Evolutionary conservation across 2,113 vertebrate genomes (phyloP), one percentile per base, ranked within the genome.

Genomic region (Perca schrenkii): DNA sequence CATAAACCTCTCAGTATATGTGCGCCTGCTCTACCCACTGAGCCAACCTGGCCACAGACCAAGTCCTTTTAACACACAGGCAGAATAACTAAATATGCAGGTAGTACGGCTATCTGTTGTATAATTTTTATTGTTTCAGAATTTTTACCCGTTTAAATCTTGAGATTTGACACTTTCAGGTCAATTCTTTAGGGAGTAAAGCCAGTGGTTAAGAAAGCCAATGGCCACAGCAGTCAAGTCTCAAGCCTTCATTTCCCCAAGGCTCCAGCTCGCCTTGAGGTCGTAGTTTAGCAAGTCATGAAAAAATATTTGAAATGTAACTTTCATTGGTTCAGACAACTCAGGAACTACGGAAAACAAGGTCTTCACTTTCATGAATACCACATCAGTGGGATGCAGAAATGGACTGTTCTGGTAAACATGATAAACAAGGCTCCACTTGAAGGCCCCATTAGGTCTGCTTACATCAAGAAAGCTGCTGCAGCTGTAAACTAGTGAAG

Each of bases 371-470:
- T 22, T 63, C 31, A 19, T 8, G 28, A 62, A 13, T 17, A 40
- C 60, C 8, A 57, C 34, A 0, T 49, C 17, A 14, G 25, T 6
- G 6, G 0, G n/a, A 57, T 10, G 46, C 62, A 69, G 22, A 68
- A 79, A 76, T 56, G 31, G 78, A 83, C 53, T 82, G 58, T 46
- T 58, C 5, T 19, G 2, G 52, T 66, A 57, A 77, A 86, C 22
- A 63, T 16, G 50, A 58, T n/a, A 58, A 76, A 79, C n/a, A 61
- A 19, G 19, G 19, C 15, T 28, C 21, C n/a, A 21, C 85, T 74
- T 57, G 31, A 84, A 47, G 76, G 76, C 14, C 57, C 76, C 85
- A 83, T 74, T 62, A 77, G 7, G 43, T 14, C 79, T 71, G 54
- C 76, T 80, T 49, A 72, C 8, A 4, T 75, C 36, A 16, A 25